Conservation (phyloP, 2,797 vertebrate genomes). For the Halcyon leucocephala region DNA sequence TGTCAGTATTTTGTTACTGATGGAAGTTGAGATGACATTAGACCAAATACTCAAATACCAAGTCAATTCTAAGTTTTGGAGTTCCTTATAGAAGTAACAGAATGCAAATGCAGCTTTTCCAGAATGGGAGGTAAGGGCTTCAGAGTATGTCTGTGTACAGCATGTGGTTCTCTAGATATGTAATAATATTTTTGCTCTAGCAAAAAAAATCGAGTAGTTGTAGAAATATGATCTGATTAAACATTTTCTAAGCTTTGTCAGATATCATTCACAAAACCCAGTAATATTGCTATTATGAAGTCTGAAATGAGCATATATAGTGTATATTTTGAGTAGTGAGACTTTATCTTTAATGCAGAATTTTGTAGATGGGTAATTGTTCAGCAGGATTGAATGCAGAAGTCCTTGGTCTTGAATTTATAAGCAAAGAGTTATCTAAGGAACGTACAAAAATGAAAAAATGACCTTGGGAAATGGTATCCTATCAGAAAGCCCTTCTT, state of each 20-base stretch:
- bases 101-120: not conserved
- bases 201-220: not conserved
- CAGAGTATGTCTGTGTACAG: not conserved
- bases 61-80: not conserved
- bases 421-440: not conserved
- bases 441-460: not conserved
- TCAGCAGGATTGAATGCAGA: not conserved
- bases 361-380: not conserved
- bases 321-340: not conserved
- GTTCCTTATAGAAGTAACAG: not conserved
- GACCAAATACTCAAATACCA: fast-evolving
- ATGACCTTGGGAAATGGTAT: not conserved
- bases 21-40: not conserved
- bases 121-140: not conserved
- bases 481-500: not conserved
- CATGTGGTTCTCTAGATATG: not conserved
- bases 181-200: not conserved
- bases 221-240: not conserved
- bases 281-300: fast-evolving
- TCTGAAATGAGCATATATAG: fast-evolving
- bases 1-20: not conserved
- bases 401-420: not conserved
- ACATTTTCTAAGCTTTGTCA: not conserved
- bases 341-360: not conserved
- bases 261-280: not conserved